Conservation (phyloP, 2,888 invertebrate genomes). For the Salpingus planirostris region DNA sequence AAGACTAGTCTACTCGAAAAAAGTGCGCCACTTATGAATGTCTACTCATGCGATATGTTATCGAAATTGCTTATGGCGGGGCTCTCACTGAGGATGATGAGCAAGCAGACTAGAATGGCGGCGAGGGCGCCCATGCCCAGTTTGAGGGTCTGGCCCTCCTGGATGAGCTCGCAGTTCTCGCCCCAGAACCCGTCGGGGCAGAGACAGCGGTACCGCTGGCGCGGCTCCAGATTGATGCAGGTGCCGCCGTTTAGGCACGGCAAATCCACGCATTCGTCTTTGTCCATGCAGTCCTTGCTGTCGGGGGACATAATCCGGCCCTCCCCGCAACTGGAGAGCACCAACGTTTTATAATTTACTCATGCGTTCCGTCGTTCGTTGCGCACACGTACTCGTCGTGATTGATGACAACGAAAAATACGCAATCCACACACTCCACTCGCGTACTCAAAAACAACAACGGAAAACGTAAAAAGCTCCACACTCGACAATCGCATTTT, state of each 20-base stretch:
- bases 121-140: constrained; percentile 95
- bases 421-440: too few relatives aligned
- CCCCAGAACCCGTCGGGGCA: constrained; percentile 92
- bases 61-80: too few relatives aligned
- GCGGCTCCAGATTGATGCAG: constrained; percentile 86
- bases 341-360: too few relatives aligned
- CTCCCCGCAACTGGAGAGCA: constrained; percentile 72
- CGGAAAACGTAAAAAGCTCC: too few relatives aligned
- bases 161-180: constrained; percentile 86
- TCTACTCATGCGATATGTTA: constrained; percentile 7
- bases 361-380: too few relatives aligned
- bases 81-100: constrained; percentile 94
- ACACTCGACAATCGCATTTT: too few relatives aligned
- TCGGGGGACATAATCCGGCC: constrained; percentile 85
- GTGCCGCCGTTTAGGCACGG: constrained; percentile 90
- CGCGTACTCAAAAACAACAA: too few relatives aligned
- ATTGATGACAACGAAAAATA: too few relatives aligned
- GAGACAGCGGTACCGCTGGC: constrained; percentile 76
- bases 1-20: constrained; percentile 2
- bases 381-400: too few relatives aligned
- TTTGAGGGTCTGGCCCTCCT: constrained; percentile 90
- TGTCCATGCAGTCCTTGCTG: constrained; percentile 88
- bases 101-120: constrained; percentile 93
- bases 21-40: too few relatives aligned
- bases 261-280: constrained; percentile 90